Base-by-base conservation (phyloP, 2,888 invertebrate species). In the Cheiracanthium punctorium region DNA sequence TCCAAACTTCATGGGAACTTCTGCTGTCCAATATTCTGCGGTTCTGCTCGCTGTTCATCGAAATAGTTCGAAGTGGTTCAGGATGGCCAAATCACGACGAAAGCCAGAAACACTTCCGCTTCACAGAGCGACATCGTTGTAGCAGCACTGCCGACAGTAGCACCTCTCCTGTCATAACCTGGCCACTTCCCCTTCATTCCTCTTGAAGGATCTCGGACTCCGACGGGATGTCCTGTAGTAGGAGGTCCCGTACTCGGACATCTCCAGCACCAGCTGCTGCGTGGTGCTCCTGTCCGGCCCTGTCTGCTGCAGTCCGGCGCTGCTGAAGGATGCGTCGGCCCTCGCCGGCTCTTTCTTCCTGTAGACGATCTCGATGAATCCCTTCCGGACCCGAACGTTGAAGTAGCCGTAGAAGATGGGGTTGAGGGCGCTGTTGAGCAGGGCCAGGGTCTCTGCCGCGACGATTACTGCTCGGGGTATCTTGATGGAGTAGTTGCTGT, bases 331-430 rank as follows among this genome's bases (percentile, higher is more conserved):
- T n/a, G 85, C 80, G n/a, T 86, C 85, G 5, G 64, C 85, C 29
- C 84, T 67, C 24, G 69, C 43, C 30, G 74, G 67, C 14, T 88
- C 88, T 43, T 82, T 86, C 67, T 88, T 86, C n/a, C 73, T 71
- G 76, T 86, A 88, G 17, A 88, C 82, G 10, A 88, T 88, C 70
- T 88, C 88, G 17, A 86, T 86, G 64, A 90, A 88, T n/a, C 89
- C 90, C 77, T 90, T 90, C 69, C 89, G 89, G 10, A 90, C 81
- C 0, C 90, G 76, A 12, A 90, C 88, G 89, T 92, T 92, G 89
- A 92, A 92, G 89, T 91, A 91, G 58, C 92, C 92, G 89, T 92
- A 92, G 37, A 92, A 89, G 17, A 92, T 89, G 0, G 92, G 92
- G 88, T 92, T 92, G 17, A 92, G 89, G 7, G 91, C 92, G 88